Evolutionary conservation across 2,113 vertebrate species (phyloP), one percentile per base, ranked within the genome.

Genomic region (Pseudopipra pipra): DNA sequence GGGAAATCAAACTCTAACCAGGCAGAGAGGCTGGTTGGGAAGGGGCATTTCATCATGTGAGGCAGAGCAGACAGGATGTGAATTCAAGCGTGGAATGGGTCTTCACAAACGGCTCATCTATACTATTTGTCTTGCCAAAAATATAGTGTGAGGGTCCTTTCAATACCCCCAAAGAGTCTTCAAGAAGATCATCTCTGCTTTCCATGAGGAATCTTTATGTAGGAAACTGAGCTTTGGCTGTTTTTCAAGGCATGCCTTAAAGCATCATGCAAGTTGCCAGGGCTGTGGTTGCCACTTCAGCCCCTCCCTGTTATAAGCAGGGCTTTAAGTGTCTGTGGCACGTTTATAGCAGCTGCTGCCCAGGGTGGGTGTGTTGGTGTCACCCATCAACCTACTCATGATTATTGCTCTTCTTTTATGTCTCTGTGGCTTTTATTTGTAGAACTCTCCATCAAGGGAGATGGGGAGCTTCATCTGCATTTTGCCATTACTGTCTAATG

Each of bases 311-410:
- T 35, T 16, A 24, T 9, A n/a, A 21, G 41, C 37, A 75, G 55
- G 44, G 27, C 62, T 63, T 41, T 39, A 44, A 63, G 18, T 22
- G 19, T 41, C 62, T 56, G 14, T 49, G 65, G 52, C 39, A 37
- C 0, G 0, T n/a, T 43, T 59, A 4, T 44, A 49, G 16, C 16
- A 19, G 22, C 19, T 61, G 31, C 27, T 67, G 49, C 41, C 37
- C 56, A 31, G 21, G 51, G 28, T 43, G 56, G 31, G 33, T 51
- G 6, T 31, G 33, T 44, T 49, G 28, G 10, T 25, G 25, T 35
- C 30, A 46, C 25, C 39, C 9, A 3, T 24, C 72, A 66, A 39
- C 25, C 17, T 44, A 4, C 54, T 76, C 46, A 14, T 6, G 18
- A 35, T 59, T 81, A 30, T 56, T 77, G 63, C 25, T 55, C 41